A percentile compares a stretch with the other conserved stretches of the same genome.
Conservation (phyloP, 35 echinoderm and acorn worm species). For the Holothuria glaberrima region DNA sequence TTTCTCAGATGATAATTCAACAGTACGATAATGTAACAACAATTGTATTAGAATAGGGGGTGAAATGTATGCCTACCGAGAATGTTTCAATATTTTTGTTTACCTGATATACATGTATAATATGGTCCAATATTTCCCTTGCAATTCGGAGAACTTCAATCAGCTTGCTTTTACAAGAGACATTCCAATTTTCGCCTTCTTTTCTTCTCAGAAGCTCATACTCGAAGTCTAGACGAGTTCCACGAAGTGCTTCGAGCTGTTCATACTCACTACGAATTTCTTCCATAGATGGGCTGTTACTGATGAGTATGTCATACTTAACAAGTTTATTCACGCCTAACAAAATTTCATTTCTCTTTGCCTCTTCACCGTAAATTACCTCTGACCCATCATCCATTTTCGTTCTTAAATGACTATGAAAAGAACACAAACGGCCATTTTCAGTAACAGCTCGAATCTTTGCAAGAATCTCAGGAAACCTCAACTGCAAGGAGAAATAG, state of each 20-base stretch:
- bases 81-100: no score
- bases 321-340: neutral
- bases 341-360: neutral
- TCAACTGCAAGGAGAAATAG: neutral
- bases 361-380: neutral
- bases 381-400: neutral
- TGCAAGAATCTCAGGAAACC: neutral
- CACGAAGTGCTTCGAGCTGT: neutral
- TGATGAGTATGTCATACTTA: neutral
- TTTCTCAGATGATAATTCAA: no score
- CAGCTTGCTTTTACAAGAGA: neutral
- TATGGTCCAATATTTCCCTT: neutral
- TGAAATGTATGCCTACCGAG: no score
- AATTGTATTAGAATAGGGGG: no score
- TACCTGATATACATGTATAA: slow-evolving; percentile 15
- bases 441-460: neutral
- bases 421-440: neutral
- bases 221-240: neutral
- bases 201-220: neutral
- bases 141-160: neutral
- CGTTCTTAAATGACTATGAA: neutral
- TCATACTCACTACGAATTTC: neutral
- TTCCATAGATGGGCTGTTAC: neutral
- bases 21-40: no score
- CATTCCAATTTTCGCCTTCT: neutral